These are phyloP conservation scores for Zosterops lateralis DNA, from an alignment of 2,113 vertebrate species.

Conservation along the genomic window DNA sequence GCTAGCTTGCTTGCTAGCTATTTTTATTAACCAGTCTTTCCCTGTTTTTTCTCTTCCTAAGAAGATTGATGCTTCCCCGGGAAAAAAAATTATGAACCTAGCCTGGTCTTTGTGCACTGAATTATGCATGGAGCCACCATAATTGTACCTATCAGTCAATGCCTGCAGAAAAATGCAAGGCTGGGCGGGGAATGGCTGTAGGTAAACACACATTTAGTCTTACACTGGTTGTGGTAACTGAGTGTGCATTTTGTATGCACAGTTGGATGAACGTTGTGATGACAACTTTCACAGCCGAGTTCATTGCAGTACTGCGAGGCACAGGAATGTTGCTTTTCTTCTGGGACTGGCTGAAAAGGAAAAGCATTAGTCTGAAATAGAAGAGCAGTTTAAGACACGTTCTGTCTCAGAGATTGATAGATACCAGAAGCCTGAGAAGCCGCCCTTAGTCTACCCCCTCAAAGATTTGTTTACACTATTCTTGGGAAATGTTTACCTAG, in stretches of 20 bases:
- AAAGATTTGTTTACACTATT: neutral
- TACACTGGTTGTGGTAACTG: neutral
- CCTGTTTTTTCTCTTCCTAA: slow-evolving; percentile 9
- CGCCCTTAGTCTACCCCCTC: neutral
- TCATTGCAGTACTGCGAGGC: neutral
- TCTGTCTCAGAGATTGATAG: neutral
- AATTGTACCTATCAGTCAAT: slow-evolving; percentile 54
- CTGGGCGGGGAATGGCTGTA: neutral
- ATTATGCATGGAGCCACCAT: slow-evolving; percentile 34
- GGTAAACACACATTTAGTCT: slow-evolving; percentile 41
- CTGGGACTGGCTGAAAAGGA: neutral
- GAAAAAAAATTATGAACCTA: neutral
- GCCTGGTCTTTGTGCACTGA: neutral
- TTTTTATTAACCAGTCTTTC: slow-evolving; percentile 23
- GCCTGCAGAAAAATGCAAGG: slow-evolving; percentile 26
- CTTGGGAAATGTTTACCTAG: neutral
- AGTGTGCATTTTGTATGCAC: slow-evolving; percentile 26
- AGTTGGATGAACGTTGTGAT: neutral
- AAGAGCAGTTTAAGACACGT: neutral
- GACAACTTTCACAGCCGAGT: slow-evolving; percentile 19
- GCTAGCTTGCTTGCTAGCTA: neutral
- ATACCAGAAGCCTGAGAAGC: neutral
- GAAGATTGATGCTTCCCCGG: slow-evolving; percentile 28
- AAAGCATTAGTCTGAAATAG: neutral
- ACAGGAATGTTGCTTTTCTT: neutral